phyloP scores from a whole-genome alignment of 2,113 vertebrate species.

The Gallinago jamesoni region DNA sequence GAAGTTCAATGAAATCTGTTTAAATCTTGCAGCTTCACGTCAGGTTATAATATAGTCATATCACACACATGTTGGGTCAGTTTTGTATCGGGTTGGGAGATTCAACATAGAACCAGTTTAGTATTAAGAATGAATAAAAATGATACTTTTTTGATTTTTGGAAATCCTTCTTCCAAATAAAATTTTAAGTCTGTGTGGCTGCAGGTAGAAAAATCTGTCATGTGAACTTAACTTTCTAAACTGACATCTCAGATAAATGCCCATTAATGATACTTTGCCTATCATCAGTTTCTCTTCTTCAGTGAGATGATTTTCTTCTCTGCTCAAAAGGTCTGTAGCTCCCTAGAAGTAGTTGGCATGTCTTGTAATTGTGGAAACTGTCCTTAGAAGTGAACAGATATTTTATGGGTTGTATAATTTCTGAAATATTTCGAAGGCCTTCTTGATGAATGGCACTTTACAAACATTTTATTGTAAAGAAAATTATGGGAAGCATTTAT shows the following conservation, averaged over 20 bases:
- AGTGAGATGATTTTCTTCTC: not conserved
- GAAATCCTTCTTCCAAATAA: not conserved
- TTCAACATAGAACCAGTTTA: not conserved
- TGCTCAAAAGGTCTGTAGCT: not conserved
- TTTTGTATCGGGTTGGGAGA: not conserved
- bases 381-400: not conserved
- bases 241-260: not conserved
- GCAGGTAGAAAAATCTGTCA: not conserved
- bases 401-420: not conserved
- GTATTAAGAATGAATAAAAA: not conserved
- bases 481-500: conserved; percentile 2
- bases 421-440: not conserved
- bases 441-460: not conserved
- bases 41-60: not conserved
- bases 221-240: not conserved
- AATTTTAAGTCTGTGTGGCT: not conserved
- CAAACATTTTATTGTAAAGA: not conserved
- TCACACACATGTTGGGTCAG: not conserved
- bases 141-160: not conserved
- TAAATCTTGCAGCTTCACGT: not conserved
- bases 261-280: not conserved
- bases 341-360: not conserved
- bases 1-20: not conserved
- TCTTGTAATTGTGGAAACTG: not conserved
- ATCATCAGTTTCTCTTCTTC: not conserved